A percentile compares a stretch with the other conserved stretches of the same genome.
Conservation (phyloP, 92 coral and sea anemone species). For the Porites lobata region DNA sequence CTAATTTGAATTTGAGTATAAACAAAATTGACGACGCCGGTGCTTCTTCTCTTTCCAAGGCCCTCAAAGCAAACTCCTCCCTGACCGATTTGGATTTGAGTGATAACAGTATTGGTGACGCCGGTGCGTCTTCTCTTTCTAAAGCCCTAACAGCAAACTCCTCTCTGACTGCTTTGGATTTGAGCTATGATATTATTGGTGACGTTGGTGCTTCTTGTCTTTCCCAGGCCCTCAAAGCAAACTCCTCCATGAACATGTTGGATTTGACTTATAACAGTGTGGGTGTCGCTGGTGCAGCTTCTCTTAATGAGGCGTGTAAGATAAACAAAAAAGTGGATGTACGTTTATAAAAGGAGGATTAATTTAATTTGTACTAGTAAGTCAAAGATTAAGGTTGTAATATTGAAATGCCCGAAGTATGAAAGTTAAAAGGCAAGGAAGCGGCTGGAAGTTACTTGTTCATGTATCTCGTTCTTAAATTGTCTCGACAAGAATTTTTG, state of each 20-base stretch:
- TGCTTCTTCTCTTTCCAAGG: not conserved
- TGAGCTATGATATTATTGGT: not conserved
- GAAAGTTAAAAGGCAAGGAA: too few species aligned
- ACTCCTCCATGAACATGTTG: not conserved
- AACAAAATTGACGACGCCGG: not conserved
- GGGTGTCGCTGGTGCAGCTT: not conserved
- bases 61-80: not conserved
- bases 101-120: not conserved
- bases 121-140: not conserved
- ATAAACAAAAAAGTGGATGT: too few species aligned
- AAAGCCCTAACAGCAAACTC: not conserved
- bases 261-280: too few species aligned
- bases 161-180: not conserved
- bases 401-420: too few species aligned
- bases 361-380: too few species aligned
- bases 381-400: too few species aligned
- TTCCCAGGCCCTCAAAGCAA: not conserved
- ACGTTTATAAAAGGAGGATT: too few species aligned
- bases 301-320: too few species aligned
- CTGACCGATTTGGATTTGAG: not conserved
- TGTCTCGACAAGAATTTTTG: too few species aligned
- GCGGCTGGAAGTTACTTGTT: too few species aligned
- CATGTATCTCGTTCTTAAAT: too few species aligned
- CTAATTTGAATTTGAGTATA: not conserved
- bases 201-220: not conserved